phyloP scores from a whole-genome alignment of 2,888 invertebrate genomes.

The Corythucha ciliata region DNA sequence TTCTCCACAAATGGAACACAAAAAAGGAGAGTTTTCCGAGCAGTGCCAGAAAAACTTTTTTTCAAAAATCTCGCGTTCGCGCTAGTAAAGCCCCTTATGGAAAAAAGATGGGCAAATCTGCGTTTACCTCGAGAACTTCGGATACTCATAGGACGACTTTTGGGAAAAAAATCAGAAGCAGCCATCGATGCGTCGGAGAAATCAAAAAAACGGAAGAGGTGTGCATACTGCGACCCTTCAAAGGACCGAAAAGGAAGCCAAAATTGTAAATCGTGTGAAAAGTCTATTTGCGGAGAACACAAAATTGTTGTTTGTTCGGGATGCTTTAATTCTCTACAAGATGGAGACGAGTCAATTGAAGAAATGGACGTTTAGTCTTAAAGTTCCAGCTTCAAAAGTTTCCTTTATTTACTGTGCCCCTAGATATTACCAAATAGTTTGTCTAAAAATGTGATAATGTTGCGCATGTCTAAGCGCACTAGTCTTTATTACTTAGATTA shows the following conservation, averaged over 20 bases:
- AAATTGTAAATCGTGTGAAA: constrained; percentile 8
- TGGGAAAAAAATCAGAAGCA: neutral
- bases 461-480: too few relatives aligned
- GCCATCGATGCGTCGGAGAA: neutral
- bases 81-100: constrained; percentile 5
- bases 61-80: neutral
- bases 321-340: neutral
- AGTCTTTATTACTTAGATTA: too few relatives aligned
- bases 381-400: neutral
- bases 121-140: constrained; percentile 1
- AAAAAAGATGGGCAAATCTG: neutral
- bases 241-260: constrained; percentile 12
- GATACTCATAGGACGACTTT: neutral
- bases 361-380: neutral
- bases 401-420: too few relatives aligned
- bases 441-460: too few relatives aligned
- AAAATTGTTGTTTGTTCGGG: neutral
- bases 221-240: constrained; percentile 8
- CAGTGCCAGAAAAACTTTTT: neutral
- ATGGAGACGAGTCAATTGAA: neutral
- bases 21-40: neutral
- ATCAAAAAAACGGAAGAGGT: too few relatives aligned
- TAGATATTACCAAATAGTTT: too few relatives aligned
- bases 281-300: constrained; percentile 10
- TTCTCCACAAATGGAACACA: neutral